Evolutionary conservation across 2,113 vertebrate genomes (phyloP).

Genomic region (Phylloscopus whistleri): DNA sequence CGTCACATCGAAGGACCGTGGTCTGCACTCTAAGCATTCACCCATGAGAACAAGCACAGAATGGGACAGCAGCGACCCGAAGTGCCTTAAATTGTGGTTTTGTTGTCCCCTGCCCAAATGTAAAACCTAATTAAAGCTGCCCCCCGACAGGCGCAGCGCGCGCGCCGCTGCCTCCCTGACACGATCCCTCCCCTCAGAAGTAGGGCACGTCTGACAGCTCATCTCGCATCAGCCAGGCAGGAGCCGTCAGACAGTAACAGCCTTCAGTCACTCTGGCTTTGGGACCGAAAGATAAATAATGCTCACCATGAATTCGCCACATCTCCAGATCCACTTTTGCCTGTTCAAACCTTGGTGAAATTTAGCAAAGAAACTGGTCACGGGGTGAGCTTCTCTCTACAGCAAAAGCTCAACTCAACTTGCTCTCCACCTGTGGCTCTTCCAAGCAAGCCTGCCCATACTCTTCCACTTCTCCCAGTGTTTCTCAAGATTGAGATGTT

Average conservation of each 20-base stretch:
- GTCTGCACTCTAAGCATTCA: background rate
- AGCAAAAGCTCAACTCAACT: accelerated
- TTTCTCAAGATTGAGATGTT: background rate
- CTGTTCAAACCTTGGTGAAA: background rate
- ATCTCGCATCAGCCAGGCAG: background rate
- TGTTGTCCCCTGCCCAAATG: background rate
- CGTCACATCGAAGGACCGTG: accelerated
- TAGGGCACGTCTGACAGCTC: conserved; percentile 46
- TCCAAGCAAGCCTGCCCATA: background rate
- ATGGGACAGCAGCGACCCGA: background rate
- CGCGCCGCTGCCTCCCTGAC: background rate
- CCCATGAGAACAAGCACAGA: background rate
- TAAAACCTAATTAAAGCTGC: conserved; percentile 28
- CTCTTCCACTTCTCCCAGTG: background rate
- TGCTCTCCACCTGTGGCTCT: background rate
- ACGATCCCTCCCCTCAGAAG: background rate
- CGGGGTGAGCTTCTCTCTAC: accelerated
- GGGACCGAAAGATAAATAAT: background rate
- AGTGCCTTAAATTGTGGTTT: background rate
- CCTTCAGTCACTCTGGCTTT: background rate
- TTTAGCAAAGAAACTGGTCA: background rate
- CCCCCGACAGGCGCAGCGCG: background rate
- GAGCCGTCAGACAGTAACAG: background rate
- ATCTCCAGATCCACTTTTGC: background rate
- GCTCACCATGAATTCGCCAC: background rate